Evolutionary conservation across 2,113 vertebrate genomes (phyloP), one percentile per base, ranked within the genome.

Genomic region (Forbesichthys agassizii): DNA sequence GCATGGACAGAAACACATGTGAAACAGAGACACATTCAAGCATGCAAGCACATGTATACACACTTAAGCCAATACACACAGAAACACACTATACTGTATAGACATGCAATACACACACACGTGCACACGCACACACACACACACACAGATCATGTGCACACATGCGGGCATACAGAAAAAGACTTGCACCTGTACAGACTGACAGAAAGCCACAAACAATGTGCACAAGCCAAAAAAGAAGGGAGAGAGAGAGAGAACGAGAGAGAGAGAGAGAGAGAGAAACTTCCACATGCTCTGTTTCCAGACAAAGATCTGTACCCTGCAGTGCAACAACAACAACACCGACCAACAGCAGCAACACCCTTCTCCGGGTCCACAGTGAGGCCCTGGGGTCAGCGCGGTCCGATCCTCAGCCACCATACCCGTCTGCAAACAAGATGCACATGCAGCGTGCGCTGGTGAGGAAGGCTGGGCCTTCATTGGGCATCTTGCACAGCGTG

Each of bases 371-470:
- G 84, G 74, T 84, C 88, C 83, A 87, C 73, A 75, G 75, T 84
- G 74, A 87, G 81, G 81, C 85, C 74, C 75, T 84, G 74, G 86
- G 81, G 82, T 86, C 74, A 78, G 70, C 68, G n/a, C 18, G 65
- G 69, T 84, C 79, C 55, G 74, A 87, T 88, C 84, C 79, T 88
- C 86, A 84, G 65, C 80, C 61, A 71, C 69, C 74, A 73, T 86
- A 78, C 70, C 48, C 2, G 71, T 77, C 78, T 89, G 84, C 86
- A 84, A 85, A 87, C 60, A 75, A 88, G 73, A 80, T 74, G 78
- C 73, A 65, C 72, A 74, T 73, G 51, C 69, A 18, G 13, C 67
- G 64, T 57, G 73, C 77, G 69, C 54, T 74, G 55, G 59, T 73
- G 72, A 64, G 64, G 52, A 72, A 76, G 78, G 73, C 68, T 20